Percentiles rank a stretch among this genome's conserved stretches.
These are phyloP conservation scores for Paraplagusia blochii DNA, from an alignment of 2,113 vertebrate genomes.

Conservation along the genomic window DNA sequence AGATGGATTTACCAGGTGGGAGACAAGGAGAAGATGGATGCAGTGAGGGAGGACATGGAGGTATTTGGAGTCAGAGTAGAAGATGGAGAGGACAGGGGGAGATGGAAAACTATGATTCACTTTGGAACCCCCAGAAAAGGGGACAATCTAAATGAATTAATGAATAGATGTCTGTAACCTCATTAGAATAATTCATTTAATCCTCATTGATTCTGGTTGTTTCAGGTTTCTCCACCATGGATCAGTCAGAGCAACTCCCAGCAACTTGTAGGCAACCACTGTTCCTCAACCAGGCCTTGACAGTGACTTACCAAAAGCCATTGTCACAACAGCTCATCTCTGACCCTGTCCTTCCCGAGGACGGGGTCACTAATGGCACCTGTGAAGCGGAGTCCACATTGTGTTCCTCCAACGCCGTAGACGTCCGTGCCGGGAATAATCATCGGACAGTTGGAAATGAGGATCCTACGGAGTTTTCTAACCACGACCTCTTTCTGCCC, in stretches of 20 bases:
- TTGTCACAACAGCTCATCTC: constrained; percentile 5
- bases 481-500: constrained; percentile 61
- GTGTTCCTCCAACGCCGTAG: constrained; percentile 17
- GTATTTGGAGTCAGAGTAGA: too few relatives aligned
- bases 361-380: constrained; percentile 52
- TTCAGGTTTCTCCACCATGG: constrained; percentile 42
- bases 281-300: constrained; percentile 20
- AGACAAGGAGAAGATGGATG: too few relatives aligned
- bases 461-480: constrained; percentile 58
- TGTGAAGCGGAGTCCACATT: constrained; percentile 28
- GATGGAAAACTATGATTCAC: too few relatives aligned
- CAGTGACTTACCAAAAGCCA: constrained; percentile 18
- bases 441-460: constrained; percentile 39
- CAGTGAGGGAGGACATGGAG: too few relatives aligned
- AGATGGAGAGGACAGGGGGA: too few relatives aligned
- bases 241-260: constrained; percentile 41
- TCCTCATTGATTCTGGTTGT: constrained; percentile 20
- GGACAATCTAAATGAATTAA: too few relatives aligned
- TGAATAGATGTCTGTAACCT: too few relatives aligned
- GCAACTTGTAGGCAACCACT: constrained; percentile 28
- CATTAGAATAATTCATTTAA: too few relatives aligned
- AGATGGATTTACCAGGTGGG: too few relatives aligned
- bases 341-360: constrained; percentile 21
- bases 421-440: constrained; percentile 28
- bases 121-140: too few relatives aligned